phyloP scores from a whole-genome alignment of 2,113 vertebrate genomes.

The Candoia aspera region DNA sequence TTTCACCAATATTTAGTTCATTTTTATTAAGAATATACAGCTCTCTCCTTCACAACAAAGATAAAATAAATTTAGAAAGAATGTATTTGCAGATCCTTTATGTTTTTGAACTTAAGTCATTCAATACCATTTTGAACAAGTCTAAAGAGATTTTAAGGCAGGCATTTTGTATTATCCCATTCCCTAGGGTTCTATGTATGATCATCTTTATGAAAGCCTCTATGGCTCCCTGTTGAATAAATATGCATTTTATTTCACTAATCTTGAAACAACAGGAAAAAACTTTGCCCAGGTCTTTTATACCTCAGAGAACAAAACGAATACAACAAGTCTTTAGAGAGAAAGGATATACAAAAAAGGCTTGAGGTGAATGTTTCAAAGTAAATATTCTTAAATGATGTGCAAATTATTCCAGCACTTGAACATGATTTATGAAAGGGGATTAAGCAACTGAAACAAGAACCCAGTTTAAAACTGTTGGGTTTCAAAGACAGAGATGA shows the following conservation, averaged over 20 bases:
- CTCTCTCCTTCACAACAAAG: slow-evolving; percentile 67
- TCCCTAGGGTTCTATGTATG: slow-evolving; percentile 72
- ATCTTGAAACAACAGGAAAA: slow-evolving; percentile 86
- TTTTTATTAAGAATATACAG: slow-evolving; percentile 67
- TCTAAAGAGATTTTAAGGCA: slow-evolving; percentile 79
- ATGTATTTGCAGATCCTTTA: slow-evolving; percentile 65
- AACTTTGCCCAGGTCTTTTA: slow-evolving; percentile 86
- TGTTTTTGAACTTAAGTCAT: slow-evolving; percentile 73
- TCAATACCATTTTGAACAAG: slow-evolving; percentile 75
- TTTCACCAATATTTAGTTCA: slow-evolving; percentile 58
- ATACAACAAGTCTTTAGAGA: slow-evolving; percentile 83
- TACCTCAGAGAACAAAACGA: slow-evolving; percentile 88
- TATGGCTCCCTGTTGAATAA: slow-evolving; percentile 80
- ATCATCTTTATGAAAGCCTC: slow-evolving; percentile 80
- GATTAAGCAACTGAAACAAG: slow-evolving; percentile 83
- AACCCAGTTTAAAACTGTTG: slow-evolving; percentile 77
- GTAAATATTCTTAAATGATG: slow-evolving; percentile 86
- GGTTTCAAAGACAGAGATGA: slow-evolving; percentile 80
- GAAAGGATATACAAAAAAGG: slow-evolving; percentile 81
- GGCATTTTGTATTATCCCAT: slow-evolving; percentile 74
- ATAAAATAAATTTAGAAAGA: slow-evolving; percentile 61
- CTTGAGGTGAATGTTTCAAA: slow-evolving; percentile 89
- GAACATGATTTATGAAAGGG: slow-evolving; percentile 83
- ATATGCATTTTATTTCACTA: slow-evolving; percentile 85
- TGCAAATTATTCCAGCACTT: slow-evolving; percentile 86